A percentile compares a stretch with the other conserved stretches of the same genome.
These are phyloP conservation scores for Collichthys lucidus DNA, from an alignment of 2,113 vertebrate species.

Conservation along the genomic window DNA sequence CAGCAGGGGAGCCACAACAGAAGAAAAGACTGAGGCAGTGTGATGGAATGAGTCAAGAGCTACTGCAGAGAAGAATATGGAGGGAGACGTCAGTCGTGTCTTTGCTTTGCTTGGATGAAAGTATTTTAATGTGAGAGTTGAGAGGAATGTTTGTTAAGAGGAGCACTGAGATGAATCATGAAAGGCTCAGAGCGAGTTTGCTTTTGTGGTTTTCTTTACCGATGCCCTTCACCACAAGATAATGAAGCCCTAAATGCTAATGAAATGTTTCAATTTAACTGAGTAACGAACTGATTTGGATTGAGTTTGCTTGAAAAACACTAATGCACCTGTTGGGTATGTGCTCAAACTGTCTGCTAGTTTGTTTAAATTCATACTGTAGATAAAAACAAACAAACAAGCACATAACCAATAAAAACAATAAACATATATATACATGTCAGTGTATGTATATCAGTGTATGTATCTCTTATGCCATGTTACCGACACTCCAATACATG, in stretches of 20 bases:
- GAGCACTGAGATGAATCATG: background rate
- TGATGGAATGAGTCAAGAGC: constrained; percentile 34
- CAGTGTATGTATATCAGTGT: background rate
- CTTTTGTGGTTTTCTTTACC: constrained; percentile 9
- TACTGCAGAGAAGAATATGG: constrained; percentile 13
- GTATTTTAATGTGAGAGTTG: background rate
- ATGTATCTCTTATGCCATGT: too few relatives aligned
- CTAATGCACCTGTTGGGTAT: background rate
- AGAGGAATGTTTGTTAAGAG: constrained; percentile 28
- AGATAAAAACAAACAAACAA: background rate
- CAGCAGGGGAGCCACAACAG: constrained; percentile 37
- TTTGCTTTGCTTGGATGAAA: constrained; percentile 23
- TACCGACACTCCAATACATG: too few relatives aligned
- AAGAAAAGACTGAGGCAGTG: constrained; percentile 10
- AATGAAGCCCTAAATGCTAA: background rate
- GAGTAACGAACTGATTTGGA: background rate
- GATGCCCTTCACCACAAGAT: constrained; percentile 15
- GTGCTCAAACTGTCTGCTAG: background rate
- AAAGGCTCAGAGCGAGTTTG: constrained; percentile 14
- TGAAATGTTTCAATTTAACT: background rate
- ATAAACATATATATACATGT: background rate
- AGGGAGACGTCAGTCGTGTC: constrained; percentile 31
- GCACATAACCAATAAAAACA: background rate
- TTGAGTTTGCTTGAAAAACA: background rate
- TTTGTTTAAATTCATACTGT: background rate